A percentile compares a stretch with the other conserved stretches of the same genome.
phyloP scores from a whole-genome alignment of 64 coral and sea anemone species.

The Exaiptasia diaphana region DNA sequence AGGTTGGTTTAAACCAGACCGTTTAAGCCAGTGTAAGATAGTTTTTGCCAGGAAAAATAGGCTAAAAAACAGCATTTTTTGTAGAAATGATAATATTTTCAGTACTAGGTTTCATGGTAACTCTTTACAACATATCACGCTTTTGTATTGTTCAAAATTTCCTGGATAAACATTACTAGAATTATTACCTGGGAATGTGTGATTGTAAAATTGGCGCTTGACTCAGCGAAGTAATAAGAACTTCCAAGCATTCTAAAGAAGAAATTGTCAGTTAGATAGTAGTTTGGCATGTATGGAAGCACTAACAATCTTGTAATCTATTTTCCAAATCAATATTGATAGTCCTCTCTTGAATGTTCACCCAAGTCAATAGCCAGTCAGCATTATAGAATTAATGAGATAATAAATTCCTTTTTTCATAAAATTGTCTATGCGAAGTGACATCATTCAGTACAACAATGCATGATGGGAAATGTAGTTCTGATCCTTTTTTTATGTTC shows the following conservation, averaged over 20 bases:
- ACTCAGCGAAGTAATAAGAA: slow-evolving; percentile 59
- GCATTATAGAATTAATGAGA: too few species aligned
- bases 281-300: background rate
- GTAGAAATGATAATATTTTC: background rate
- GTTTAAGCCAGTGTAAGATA: slow-evolving; percentile 77
- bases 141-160: background rate
- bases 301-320: too few species aligned
- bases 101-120: background rate
- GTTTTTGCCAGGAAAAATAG: slow-evolving; percentile 80
- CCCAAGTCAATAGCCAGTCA: too few species aligned
- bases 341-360: too few species aligned
- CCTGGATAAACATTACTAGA: too few species aligned
- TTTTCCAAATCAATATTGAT: too few species aligned
- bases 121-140: too few species aligned
- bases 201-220: slow-evolving; percentile 47
- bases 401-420: too few species aligned
- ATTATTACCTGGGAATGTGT: slow-evolving; percentile 66
- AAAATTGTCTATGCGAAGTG: too few species aligned
- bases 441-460: too few species aligned
- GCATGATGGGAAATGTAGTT: too few species aligned
- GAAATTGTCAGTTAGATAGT: background rate
- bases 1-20: slow-evolving; percentile 45
- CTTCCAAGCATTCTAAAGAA: slow-evolving; percentile 52
- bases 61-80: slow-evolving; percentile 23
- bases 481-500: too few species aligned